Percentiles rank a stretch among this genome's conserved stretches.
phyloP scores from a whole-genome alignment of 1,140 invertebrate genomes.

The Cylas formicarius region DNA sequence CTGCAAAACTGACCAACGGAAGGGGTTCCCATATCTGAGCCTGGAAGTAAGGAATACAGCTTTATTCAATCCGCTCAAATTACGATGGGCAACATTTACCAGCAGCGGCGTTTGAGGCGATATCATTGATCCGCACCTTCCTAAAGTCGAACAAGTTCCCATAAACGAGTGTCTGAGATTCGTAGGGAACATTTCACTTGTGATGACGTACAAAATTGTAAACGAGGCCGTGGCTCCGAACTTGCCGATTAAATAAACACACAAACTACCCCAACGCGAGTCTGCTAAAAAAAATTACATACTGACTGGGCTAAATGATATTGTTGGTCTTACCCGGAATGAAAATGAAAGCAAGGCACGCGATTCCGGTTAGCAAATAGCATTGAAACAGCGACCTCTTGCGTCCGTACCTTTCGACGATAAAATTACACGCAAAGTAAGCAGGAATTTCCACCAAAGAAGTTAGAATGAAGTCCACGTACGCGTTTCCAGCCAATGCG shows the following conservation, averaged over 20 bases:
- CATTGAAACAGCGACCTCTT: constrained; percentile 50
- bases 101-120: constrained; percentile 65
- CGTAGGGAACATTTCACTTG: constrained; percentile 50
- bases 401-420: constrained; percentile 59
- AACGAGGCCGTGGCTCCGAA: constrained; percentile 49
- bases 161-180: constrained; percentile 46
- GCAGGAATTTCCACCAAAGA: constrained; percentile 64
- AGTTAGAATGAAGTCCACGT: constrained; percentile 65
- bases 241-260: constrained; percentile 67
- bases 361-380: constrained; percentile 54
- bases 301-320: constrained; percentile 7
- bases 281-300: constrained; percentile 31
- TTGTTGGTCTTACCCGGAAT: constrained; percentile 31
- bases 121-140: constrained; percentile 62
- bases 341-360: constrained; percentile 34
- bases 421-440: constrained; percentile 56
- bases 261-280: constrained; percentile 60
- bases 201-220: constrained; percentile 46
- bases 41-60: constrained; percentile 26
- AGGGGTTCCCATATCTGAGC: constrained; percentile 39
- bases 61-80: background rate
- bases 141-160: constrained; percentile 63
- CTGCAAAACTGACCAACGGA: constrained; percentile 61
- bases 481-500: constrained; percentile 61
- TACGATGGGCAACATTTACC: constrained; percentile 33